Conservation (phyloP, 1,140 invertebrate species). For the Araneus ventricosus region DNA sequence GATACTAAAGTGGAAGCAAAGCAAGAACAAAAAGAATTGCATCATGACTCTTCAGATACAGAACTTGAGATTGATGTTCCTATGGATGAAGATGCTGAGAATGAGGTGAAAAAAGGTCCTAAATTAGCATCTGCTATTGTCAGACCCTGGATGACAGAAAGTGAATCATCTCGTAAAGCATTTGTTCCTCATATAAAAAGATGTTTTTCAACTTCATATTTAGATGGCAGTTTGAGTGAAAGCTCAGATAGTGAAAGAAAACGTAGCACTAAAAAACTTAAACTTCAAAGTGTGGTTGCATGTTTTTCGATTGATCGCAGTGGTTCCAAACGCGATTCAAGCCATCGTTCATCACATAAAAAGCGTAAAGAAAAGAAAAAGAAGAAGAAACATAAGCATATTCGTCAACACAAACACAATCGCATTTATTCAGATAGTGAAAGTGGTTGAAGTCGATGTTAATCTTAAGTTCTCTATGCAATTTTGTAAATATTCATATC, state of each 20-base stretch:
- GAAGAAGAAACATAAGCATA: constrained; percentile 73
- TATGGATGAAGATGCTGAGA: too few species aligned
- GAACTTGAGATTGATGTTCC: background rate
- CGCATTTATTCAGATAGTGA: constrained; percentile 54
- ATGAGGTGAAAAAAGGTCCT: too few species aligned
- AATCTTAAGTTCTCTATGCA: background rate
- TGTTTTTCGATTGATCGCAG: constrained; percentile 23
- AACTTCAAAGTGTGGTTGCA: too few species aligned
- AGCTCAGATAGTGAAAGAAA: too few species aligned
- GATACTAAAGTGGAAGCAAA: background rate
- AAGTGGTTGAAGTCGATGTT: background rate
- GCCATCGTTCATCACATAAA: constrained; percentile 34
- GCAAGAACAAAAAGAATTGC: background rate
- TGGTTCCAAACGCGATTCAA: background rate
- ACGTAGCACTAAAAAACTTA: too few species aligned
- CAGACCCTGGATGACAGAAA: background rate
- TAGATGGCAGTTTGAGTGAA: background rate
- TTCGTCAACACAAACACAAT: constrained; percentile 51
- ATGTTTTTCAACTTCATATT: background rate
- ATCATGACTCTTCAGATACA: background rate
- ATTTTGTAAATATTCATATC: background rate
- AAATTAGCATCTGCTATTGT: constrained; percentile 40
- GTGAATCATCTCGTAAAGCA: background rate
- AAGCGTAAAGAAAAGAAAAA: constrained; percentile 71
- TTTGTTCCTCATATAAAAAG: background rate